Base-by-base conservation (phyloP, 2,888 invertebrate genomes). In the Halictus quadricinctus region DNA sequence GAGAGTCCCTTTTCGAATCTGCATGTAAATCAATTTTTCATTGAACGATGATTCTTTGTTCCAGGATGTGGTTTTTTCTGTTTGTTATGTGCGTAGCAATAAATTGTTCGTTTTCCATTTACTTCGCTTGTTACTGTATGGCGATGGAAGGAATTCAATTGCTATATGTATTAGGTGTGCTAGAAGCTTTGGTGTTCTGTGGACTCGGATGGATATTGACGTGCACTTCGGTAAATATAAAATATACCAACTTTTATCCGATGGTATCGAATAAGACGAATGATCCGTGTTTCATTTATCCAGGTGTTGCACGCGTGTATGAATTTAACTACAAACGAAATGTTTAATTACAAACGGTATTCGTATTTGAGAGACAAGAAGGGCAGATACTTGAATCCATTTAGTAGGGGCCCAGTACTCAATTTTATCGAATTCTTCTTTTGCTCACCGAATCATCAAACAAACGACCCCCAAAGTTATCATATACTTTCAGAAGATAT, bases 291-390 rank as follows among this genome's bases (percentile, higher is more conserved):
- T 10, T 21, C 25, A 21, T 89, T 91, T 88, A 85, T 15, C 88
- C 95, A 98, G 98, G 96, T 98, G 76, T 95, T 98, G 41, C 98
- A 98, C 94, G 98, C 98, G 18, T 97, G 98, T 93, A 97, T 98
- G 97, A 99, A 99, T 95, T 95, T 98, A 84, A 98, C 99, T 12
- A 98, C 98, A 72, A 99, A 98, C 94, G 98, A 99, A 95, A 98
- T 98, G 97, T 98, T 98, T 94, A 98, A 98, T 95, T 98, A 98
- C 94, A 98, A 98, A 93, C 96, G 98, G 77, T 98, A 98, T 94
- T 97, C 98, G 0, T 98, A 99, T 94, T 95, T 99, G 87, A 96
- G 98, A 79, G 98, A 98, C 94, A 98, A 97, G 93, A 96, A 97
- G 83, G 98, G 98, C 3, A 96, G 97, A 87, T 98, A 98, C 94